phyloP scores from a whole-genome alignment of 2,888 invertebrate species.

The Eupithecia centaureata region DNA sequence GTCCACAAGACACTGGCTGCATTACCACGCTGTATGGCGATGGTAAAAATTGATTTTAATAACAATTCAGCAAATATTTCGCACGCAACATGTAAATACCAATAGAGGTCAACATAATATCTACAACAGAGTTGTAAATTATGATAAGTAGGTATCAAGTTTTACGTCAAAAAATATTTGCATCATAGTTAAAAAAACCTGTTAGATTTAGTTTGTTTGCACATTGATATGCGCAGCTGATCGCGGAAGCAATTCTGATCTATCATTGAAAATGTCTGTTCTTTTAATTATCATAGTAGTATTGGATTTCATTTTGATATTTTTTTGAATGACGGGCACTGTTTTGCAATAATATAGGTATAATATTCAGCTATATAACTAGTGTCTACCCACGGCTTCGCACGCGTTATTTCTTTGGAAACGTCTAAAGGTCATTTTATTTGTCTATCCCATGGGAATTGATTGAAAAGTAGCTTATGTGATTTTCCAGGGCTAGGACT shows the following conservation, averaged over 20 bases:
- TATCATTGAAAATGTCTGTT: constrained; percentile 3
- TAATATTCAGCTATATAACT: background rate
- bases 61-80: too few relatives aligned
- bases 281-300: background rate
- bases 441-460: too few relatives aligned
- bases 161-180: constrained; percentile 24
- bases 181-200: constrained; percentile 26
- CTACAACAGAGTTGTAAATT: constrained; percentile 16
- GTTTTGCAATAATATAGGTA: too few relatives aligned
- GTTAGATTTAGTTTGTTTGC: constrained; percentile 27
- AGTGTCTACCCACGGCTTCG: too few relatives aligned
- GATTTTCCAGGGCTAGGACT: too few relatives aligned
- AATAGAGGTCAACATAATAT: constrained; percentile 16
- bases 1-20: too few relatives aligned
- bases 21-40: too few relatives aligned
- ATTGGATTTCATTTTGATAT: background rate
- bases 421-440: too few relatives aligned
- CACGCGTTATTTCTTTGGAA: too few relatives aligned
- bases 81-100: background rate
- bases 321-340: background rate
- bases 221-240: constrained; percentile 16
- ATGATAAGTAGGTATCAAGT: constrained; percentile 24
- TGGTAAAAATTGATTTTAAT: too few relatives aligned
- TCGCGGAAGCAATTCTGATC: constrained; percentile 26
- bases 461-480: too few relatives aligned